phyloP scores from a whole-genome alignment of 2,888 invertebrate genomes.

The Lamproptera curius region DNA sequence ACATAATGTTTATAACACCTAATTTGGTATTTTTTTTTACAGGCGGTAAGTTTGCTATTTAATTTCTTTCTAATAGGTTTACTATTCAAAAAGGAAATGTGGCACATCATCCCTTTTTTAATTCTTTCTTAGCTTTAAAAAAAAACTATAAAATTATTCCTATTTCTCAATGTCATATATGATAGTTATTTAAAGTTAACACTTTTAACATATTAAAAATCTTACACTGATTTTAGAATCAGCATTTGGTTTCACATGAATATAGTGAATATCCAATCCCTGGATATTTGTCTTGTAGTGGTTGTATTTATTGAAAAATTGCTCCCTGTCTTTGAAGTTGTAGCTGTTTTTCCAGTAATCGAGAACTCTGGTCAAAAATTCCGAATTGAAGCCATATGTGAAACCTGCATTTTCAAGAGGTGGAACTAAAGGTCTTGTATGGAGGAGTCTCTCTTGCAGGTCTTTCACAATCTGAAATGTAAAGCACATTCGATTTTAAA shows the following conservation, averaged over 20 bases:
- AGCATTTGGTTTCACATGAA: conserved; percentile 80
- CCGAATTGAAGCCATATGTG: conserved; percentile 89
- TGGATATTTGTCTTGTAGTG: conserved; percentile 88
- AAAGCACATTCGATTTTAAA: conserved; percentile 1
- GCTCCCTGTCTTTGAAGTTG: conserved; percentile 80
- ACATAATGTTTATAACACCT: no score
- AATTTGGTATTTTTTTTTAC: no score
- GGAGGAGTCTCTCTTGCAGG: conserved; percentile 74
- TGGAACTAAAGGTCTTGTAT: conserved; percentile 57
- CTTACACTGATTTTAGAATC: conserved; percentile 44
- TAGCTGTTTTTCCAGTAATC: conserved; percentile 89
- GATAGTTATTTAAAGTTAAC: no score
- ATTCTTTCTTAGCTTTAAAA: no score
- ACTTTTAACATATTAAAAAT: conserved; percentile 16
- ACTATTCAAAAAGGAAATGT: no score
- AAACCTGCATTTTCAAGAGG: conserved; percentile 84
- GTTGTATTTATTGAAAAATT: conserved; percentile 83
- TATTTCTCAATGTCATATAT: no score
- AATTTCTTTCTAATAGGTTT: no score
- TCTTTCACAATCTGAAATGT: conserved; percentile 68
- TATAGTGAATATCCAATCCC: conserved; percentile 85
- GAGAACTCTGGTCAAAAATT: conserved; percentile 81
- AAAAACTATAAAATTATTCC: no score
- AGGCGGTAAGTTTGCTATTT: no score
- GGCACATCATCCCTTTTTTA: no score